Base-by-base conservation (phyloP, 2,888 invertebrate species). In the Reticulitermes lucifugus region DNA sequence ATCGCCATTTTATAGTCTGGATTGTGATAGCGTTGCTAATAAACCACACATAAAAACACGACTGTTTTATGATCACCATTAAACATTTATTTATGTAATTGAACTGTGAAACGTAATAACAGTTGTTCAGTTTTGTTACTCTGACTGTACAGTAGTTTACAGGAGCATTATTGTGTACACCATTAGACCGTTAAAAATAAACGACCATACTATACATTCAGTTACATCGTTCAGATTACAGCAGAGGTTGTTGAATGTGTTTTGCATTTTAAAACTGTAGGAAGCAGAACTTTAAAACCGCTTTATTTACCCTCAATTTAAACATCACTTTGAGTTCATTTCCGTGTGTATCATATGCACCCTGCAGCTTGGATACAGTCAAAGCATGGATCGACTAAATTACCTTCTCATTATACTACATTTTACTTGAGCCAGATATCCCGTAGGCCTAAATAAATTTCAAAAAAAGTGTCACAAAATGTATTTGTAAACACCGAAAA, bases 281-380 rank as follows among this genome's bases (percentile, higher is more conserved):
- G 65, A n/a, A 65, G 65, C 25, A n/a, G 65, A 65, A 65, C 65
- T 65, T n/a, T 10, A 25, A 18, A n/a, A n/a, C 25, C 3, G 65
- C 25, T 65, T 65, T 65, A 65, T 65, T 65, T 65, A 6, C 60
- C 60, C 60, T 60, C 60, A 60, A 60, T 60, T 60, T 60, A 60
- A 60, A 60, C n/a, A 60, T 25, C 65, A 65, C 65, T 65, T 21
- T 60, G 60, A 21, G n/a, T 12, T 65, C 65, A 65, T 65, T 65
- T 65, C 65, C 65, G 25, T 25, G 25, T n/a, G 65, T n/a, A 65
- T 65, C n/a, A 65, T 65, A 65, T 14, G 14, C 65, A 65, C 7
- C 65, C 12, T 5, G 18, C 60, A 60, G 51, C 14, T n/a, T 60
- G 22, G 60, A 6, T 21, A 21, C 21, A n/a, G 18, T 6, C 9